These are phyloP conservation scores for Plodia interpunctella DNA, from an alignment of 1,140 invertebrate genomes.

Conservation along the genomic window DNA sequence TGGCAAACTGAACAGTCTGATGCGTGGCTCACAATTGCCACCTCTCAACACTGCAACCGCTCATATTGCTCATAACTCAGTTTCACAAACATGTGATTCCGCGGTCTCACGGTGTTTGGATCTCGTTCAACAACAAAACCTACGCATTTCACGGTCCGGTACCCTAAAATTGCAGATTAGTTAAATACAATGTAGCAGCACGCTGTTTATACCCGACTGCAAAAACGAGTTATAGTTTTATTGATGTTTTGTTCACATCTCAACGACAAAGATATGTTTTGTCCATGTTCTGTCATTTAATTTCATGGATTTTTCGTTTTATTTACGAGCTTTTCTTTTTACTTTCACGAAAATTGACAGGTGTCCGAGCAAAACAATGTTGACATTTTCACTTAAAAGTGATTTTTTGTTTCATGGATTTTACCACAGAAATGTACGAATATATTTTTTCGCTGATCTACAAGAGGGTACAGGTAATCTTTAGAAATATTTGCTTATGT, in stretches of 20 bases:
- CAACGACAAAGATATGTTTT: not conserved
- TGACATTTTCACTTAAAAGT: not conserved
- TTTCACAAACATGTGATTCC: constrained; percentile 31
- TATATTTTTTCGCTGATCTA: no score
- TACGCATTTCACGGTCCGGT: constrained; percentile 17
- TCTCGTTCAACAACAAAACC: constrained; percentile 28
- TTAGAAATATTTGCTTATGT: no score
- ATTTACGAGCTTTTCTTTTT: not conserved
- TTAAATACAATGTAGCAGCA: not conserved
- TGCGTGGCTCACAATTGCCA: constrained; percentile 48
- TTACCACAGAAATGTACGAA: no score
- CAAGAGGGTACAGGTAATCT: no score
- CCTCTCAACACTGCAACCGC: constrained; percentile 37
- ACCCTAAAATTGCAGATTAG: constrained; percentile 7
- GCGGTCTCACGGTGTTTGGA: constrained; percentile 27
- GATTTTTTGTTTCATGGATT: no score
- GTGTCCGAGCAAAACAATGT: not conserved
- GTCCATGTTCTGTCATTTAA: no score
- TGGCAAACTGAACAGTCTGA: constrained; percentile 38
- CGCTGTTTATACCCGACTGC: not conserved
- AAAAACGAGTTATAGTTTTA: not conserved
- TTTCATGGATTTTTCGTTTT: constrained; percentile 5
- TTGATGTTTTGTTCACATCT: not conserved
- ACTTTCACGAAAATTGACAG: not conserved
- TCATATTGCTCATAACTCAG: constrained; percentile 33